Evolutionary conservation across 2,113 vertebrate species (phyloP).

Genomic region (Gopherus evgoodei): DNA sequence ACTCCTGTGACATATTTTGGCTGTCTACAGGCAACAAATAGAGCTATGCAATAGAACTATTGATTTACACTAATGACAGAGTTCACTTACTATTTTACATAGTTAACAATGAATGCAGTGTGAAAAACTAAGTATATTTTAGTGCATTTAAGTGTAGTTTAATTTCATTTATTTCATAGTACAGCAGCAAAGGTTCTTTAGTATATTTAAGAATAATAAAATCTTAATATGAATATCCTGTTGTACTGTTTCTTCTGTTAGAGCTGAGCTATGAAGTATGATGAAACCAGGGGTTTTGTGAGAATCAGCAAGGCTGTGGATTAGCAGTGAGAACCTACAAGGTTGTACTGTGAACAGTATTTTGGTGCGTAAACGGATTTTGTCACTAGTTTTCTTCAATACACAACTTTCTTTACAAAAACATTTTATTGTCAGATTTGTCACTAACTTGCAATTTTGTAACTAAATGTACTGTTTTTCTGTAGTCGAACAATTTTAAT

Average conservation of each 20-base stretch:
- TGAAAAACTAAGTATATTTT: no score
- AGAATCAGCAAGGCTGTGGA: accelerated
- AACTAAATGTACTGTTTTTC: background rate
- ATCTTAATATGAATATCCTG: background rate
- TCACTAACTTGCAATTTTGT: background rate
- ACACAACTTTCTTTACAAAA: constrained; percentile 17
- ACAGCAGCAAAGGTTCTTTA: no score
- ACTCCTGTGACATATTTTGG: background rate
- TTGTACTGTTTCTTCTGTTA: background rate
- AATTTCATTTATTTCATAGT: accelerated
- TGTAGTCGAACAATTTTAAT: constrained; percentile 8
- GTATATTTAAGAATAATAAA: no score
- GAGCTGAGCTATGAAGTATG: background rate
- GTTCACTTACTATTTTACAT: no score
- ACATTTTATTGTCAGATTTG: constrained; percentile 27
- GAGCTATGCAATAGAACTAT: background rate
- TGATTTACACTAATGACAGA: background rate
- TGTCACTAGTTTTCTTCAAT: background rate
- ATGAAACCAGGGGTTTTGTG: background rate
- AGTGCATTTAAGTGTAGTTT: accelerated
- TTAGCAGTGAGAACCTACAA: accelerated
- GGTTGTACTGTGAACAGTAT: accelerated
- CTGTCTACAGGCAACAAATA: background rate
- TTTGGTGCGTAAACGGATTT: background rate
- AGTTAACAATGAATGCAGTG: no score